A percentile compares a stretch with the other conserved stretches of the same genome.
Conservation (phyloP, 2,797 vertebrate species). For the Sphenodon punctatus region DNA sequence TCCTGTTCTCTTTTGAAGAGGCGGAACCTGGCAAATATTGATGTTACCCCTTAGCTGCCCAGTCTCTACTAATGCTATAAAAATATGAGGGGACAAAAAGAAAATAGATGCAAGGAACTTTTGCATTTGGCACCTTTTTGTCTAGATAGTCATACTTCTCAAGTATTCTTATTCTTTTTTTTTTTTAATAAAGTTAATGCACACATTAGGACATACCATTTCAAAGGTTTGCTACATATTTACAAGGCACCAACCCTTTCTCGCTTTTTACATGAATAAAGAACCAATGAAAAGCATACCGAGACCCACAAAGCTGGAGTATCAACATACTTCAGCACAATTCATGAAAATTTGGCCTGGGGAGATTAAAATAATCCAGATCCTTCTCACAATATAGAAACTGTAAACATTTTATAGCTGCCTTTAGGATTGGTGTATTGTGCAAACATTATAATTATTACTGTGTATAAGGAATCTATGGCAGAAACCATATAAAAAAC, state of each 20-base stretch:
- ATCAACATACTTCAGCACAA: conserved; percentile 77
- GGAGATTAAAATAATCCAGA: conserved; percentile 80
- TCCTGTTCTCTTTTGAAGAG: conserved; percentile 67
- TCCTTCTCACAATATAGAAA: conserved; percentile 81
- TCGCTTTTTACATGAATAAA: conserved; percentile 75
- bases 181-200: conserved; percentile 82
- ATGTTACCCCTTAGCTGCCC: conserved; percentile 73
- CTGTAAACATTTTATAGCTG: conserved; percentile 95
- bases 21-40: conserved; percentile 72
- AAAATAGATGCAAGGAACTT: conserved; percentile 76
- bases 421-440: conserved; percentile 91
- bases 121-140: conserved; percentile 81
- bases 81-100: conserved; percentile 69
- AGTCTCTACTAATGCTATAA: conserved; percentile 74
- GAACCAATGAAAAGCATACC: conserved; percentile 74
- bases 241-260: conserved; percentile 85
- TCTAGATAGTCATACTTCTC: conserved; percentile 78
- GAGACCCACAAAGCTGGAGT: conserved; percentile 70
- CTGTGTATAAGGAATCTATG: conserved; percentile 79
- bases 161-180: conserved; percentile 76
- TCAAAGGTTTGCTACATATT: conserved; percentile 81
- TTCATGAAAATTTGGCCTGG: conserved; percentile 77
- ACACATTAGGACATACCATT: conserved; percentile 78
- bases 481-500: conserved; percentile 80
- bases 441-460: conserved; percentile 90